Evolutionary conservation across 2,113 vertebrate genomes (phyloP).

Genomic region (Rhabdomys dilectus): DNA sequence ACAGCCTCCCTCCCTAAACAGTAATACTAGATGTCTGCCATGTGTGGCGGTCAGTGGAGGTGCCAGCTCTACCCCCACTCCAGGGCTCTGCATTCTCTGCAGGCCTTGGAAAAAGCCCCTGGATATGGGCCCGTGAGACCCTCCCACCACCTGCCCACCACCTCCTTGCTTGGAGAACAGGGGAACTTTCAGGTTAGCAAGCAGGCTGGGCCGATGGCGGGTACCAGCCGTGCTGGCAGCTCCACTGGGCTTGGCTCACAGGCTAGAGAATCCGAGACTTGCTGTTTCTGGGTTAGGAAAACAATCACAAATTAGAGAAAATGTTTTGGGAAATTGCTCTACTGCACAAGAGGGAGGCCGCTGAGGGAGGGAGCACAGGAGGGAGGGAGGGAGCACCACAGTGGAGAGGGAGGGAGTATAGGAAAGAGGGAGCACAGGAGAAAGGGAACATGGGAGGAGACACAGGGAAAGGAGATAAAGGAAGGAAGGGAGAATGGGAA

Average conservation of each 20-base stretch:
- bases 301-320: conserved; percentile 80
- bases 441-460: neutral
- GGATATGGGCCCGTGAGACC: neutral
- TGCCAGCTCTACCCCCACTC: neutral
- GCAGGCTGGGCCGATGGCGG: neutral
- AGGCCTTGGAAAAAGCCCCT: neutral
- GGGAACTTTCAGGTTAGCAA: neutral
- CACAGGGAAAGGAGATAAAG: neutral
- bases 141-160: neutral
- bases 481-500: neutral
- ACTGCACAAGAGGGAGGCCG: conserved; percentile 23
- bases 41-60: neutral
- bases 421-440: neutral
- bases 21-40: neutral
- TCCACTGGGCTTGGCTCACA: neutral
- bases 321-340: conserved; percentile 76
- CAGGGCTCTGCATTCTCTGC: neutral
- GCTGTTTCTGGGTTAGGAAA: conserved; percentile 78
- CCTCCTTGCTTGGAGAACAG: neutral
- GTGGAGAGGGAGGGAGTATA: neutral
- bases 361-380: conserved; percentile 4
- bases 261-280: conserved; percentile 66
- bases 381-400: neutral
- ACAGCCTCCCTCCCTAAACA: accelerated
- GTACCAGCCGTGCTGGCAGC: conserved; percentile 25